Conservation (phyloP, 2,797 vertebrate species). For the Lagocephalus sceleratus region DNA sequence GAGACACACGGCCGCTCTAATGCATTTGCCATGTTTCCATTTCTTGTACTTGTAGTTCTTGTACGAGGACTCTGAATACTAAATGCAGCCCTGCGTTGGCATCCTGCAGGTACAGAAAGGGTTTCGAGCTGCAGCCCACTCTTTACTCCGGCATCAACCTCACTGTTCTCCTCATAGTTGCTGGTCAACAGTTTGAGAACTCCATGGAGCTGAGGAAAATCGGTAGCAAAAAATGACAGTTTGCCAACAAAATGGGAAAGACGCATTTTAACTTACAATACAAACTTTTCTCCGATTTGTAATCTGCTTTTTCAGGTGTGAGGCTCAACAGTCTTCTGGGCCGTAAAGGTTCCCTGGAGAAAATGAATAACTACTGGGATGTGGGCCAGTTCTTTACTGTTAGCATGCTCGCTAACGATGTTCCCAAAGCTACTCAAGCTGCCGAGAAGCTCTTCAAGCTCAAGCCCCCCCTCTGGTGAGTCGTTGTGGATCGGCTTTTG, state of each 20-base stretch:
- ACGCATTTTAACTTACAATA: too few relatives aligned
- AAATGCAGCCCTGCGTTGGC: not conserved
- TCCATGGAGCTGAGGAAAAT: constrained; percentile 94
- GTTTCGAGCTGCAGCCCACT: constrained; percentile 92
- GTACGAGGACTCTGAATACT: not conserved
- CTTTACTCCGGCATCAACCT: constrained; percentile 95
- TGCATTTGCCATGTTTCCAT: not conserved
- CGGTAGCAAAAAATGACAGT: constrained; percentile 78
- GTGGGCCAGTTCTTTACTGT: constrained; percentile 93
- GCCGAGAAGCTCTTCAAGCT: constrained; percentile 94
- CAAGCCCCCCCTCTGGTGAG: constrained; percentile 93
- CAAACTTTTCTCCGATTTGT: not conserved
- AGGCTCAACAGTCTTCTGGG: constrained; percentile 90
- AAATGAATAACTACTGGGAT: constrained; percentile 97
- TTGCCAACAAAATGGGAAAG: too few relatives aligned
- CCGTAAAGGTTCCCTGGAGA: constrained; percentile 93
- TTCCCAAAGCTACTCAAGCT: constrained; percentile 90
- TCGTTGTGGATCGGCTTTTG: not conserved
- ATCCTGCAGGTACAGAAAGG: constrained; percentile 88
- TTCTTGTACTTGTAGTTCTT: not conserved
- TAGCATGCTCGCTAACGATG: constrained; percentile 89
- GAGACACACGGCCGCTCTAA: constrained; percentile 16
- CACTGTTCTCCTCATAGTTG: constrained; percentile 87
- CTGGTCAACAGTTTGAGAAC: constrained; percentile 93
- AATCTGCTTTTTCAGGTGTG: constrained; percentile 77